Base-by-base conservation (phyloP, 2,113 vertebrate species). In the Morone saxatilis region DNA sequence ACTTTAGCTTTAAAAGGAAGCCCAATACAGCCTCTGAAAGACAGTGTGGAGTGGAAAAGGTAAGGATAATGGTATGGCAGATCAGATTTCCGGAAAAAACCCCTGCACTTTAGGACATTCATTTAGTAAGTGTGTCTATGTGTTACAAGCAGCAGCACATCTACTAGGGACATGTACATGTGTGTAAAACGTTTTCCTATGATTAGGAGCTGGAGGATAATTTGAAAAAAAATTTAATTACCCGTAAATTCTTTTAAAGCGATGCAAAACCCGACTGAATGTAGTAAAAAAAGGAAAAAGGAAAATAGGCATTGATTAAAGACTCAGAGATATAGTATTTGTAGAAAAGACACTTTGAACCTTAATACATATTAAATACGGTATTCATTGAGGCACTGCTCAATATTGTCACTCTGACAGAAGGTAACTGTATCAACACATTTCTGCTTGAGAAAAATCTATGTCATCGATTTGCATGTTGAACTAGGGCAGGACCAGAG, bases 401-500 rank as follows among this genome's bases (percentile, higher is more conserved):
- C 41, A 14, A 20, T 25, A n/a, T 38, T 8, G 1, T 87, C 14
- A 43, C 22, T 48, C 54, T 80, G 62, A 76, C 67, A 65, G 76
- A 20, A 54, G 20, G 69, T 22, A 54, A 57, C 54, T 43, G 66
- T 63, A 83, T 71, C 62, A 68, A 63, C 78, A 41, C 25, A 10
- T 81, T 69, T 25, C 61, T 75, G 78, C 47, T 73, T 17, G 54
- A 74, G 43, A 60, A 56, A 89, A 81, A 90, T 84, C 56, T 71
- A 45, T 80, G 87, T 57, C 78, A 92, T 89, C 61, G 76, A 91
- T 92, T 88, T 85, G 78, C 86, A 87, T 81, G 71, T 60, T 83
- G 78, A 88, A 81, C 36, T 79, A 47, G 75, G 61, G 56, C 81
- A 76, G 76, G 31, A 51, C 60, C 81, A n/a, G 16, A 50, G 86